Conservation (phyloP, 2,113 vertebrate species). For the Nannospalax galili region DNA sequence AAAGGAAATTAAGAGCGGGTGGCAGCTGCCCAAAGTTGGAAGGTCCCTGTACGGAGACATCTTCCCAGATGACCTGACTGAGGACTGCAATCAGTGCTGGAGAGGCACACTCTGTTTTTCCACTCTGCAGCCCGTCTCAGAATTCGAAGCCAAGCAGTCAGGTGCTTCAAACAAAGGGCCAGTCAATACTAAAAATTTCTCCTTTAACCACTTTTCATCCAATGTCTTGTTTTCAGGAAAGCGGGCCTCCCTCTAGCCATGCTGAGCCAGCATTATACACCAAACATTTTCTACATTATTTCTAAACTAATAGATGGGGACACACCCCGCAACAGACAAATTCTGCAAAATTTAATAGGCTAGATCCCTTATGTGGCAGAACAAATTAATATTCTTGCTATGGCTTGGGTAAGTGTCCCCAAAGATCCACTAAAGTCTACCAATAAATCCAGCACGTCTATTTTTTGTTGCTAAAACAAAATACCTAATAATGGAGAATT, state of each 20-base stretch:
- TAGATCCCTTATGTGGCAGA: not conserved
- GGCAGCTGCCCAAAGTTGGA: not conserved
- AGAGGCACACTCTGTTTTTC: not conserved
- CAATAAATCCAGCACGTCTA: too few species aligned
- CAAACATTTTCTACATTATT: not conserved
- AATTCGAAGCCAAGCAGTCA: not conserved
- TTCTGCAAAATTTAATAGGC: not conserved
- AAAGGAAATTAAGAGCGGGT: not conserved
- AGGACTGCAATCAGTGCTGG: too few species aligned
- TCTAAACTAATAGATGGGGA: not conserved
- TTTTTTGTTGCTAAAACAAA: not conserved
- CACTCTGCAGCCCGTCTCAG: not conserved
- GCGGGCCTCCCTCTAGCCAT: not conserved
- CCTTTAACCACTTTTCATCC: not conserved
- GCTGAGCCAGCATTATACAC: not conserved
- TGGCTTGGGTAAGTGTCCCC: not conserved
- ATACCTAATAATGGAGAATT: too few species aligned
- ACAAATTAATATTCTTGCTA: not conserved
- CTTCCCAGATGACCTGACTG: not conserved
- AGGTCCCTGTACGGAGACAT: not conserved
- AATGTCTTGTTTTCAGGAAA: not conserved
- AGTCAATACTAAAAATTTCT: not conserved
- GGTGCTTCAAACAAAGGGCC: not conserved
- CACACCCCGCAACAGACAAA: not conserved
- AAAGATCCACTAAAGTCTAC: too few species aligned